These are phyloP conservation scores for Eristalinus aeneus DNA, from an alignment of 2,888 invertebrate genomes.

Conservation along the genomic window DNA sequence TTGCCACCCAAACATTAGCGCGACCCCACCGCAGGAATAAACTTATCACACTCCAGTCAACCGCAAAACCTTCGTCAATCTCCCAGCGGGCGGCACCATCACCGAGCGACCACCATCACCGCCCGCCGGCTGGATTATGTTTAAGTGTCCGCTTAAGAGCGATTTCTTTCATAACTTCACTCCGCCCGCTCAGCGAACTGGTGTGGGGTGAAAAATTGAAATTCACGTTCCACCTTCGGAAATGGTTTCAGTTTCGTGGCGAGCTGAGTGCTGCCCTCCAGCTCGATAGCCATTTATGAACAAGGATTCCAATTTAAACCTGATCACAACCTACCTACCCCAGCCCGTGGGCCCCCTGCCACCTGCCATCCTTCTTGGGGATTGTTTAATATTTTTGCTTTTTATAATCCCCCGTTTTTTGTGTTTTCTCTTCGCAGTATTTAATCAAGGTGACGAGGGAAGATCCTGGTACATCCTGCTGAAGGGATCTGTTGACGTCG, in stretches of 20 bases:
- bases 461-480: constrained; percentile 92
- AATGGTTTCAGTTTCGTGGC: constrained; percentile 1
- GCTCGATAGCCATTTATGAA: constrained; percentile 36
- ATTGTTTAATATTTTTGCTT: not conserved
- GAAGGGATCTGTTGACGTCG: constrained; percentile 91
- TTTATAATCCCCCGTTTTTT: not conserved
- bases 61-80: constrained; percentile 15
- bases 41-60: not conserved
- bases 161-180: constrained; percentile 9
- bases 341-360: not conserved
- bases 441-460: constrained; percentile 92
- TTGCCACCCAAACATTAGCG: too few species aligned
- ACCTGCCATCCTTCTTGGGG: not conserved
- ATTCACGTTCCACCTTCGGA: constrained; percentile 36
- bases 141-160: constrained; percentile 28
- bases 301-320: constrained; percentile 55
- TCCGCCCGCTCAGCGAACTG: not conserved
- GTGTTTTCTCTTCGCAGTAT: constrained; percentile 82
- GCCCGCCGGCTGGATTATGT: not conserved
- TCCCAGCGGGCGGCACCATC: not conserved
- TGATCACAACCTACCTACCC: constrained; percentile 30
- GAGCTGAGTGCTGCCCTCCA: not conserved
- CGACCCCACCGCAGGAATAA: not conserved
- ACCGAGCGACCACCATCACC: not conserved
- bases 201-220: constrained; percentile 22